Percentiles rank a stretch among this genome's conserved stretches.
phyloP scores from a whole-genome alignment of 1,140 invertebrate species.

The Manduca sexta region DNA sequence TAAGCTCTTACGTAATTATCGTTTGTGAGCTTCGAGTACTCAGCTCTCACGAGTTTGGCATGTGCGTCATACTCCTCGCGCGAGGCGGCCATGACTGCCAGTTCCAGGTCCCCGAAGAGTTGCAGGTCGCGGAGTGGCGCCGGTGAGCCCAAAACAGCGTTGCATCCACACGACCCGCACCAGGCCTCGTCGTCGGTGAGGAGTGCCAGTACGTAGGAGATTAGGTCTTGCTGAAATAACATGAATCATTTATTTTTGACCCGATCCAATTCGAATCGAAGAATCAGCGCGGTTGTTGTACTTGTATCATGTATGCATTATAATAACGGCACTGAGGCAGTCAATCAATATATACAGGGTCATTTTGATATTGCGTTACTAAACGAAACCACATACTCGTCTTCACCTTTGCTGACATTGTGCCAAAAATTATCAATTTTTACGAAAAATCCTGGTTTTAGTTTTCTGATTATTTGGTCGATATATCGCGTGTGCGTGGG shows the following conservation, averaged over 20 bases:
- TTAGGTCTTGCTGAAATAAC: constrained; percentile 47
- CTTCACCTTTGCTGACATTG: too few relatives aligned
- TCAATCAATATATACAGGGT: too few relatives aligned
- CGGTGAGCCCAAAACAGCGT: constrained; percentile 1
- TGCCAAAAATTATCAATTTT: too few relatives aligned
- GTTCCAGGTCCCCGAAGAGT: constrained; percentile 58
- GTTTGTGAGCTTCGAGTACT: constrained; percentile 43
- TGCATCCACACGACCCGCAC: constrained; percentile 27
- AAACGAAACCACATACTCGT: too few relatives aligned
- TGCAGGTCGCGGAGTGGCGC: constrained; percentile 50
- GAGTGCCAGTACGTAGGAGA: constrained; percentile 47
- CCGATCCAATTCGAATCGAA: too few relatives aligned
- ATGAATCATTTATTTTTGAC: background rate
- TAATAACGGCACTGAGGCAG: too few relatives aligned
- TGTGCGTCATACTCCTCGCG: constrained; percentile 57
- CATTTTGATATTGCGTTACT: too few relatives aligned
- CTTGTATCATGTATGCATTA: too few relatives aligned
- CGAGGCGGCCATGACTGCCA: constrained; percentile 48
- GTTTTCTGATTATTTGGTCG: too few relatives aligned
- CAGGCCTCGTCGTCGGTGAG: constrained; percentile 56
- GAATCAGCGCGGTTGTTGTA: too few relatives aligned
- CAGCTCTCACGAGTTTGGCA: constrained; percentile 52
- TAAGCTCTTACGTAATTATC: constrained; percentile 53
- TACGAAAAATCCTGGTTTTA: too few relatives aligned
- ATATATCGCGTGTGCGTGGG: too few relatives aligned